Percentiles rank a stretch among this genome's conserved stretches.
Conservation (phyloP, 2,797 vertebrate species). For the Natrix natrix region DNA sequence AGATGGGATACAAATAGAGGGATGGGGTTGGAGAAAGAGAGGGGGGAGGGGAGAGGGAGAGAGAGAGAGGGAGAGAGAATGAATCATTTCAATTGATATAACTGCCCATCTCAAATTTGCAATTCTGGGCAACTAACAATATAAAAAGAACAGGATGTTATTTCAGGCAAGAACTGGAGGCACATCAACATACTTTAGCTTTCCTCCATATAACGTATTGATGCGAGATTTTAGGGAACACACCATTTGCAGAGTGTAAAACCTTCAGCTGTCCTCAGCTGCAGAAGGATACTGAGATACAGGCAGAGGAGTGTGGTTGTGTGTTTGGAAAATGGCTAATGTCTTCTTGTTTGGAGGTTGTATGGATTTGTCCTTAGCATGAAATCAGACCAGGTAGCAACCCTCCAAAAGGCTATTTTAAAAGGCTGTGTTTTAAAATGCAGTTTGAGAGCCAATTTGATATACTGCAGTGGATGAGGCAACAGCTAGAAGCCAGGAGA, state of each 20-base stretch:
- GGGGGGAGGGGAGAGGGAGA: too few species aligned
- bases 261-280: background rate
- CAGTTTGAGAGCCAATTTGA: background rate
- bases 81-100: background rate
- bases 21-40: background rate
- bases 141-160: background rate
- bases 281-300: background rate
- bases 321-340: background rate
- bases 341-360: background rate
- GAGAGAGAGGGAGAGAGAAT: background rate
- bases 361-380: background rate
- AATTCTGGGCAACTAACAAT: background rate
- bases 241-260: background rate
- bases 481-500: too few species aligned
- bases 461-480: background rate
- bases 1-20: background rate
- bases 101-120: background rate
- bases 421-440: background rate
- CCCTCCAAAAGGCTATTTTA: background rate
- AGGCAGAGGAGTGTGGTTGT: background rate
- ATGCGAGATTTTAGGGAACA: background rate
- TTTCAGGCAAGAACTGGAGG: background rate
- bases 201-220: too few species aligned
- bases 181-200: too few species aligned
- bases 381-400: background rate